These are phyloP conservation scores for Mesorhabditis spiculigera DNA, from an alignment of 2,888 invertebrate species.

Conservation along the genomic window DNA sequence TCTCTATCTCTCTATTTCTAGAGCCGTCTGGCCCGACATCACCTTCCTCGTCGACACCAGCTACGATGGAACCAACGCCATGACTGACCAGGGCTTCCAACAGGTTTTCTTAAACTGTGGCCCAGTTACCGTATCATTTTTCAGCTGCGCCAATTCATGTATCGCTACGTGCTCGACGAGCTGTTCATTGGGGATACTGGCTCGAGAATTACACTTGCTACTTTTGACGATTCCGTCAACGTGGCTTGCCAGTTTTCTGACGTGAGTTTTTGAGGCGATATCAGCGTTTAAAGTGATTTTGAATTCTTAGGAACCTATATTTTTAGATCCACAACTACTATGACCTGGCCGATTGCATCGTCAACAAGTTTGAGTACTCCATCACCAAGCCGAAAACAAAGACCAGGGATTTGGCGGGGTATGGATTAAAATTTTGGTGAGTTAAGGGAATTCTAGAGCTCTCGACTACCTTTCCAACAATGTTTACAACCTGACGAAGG, in stretches of 20 bases:
- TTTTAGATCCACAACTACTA: constrained; percentile 5
- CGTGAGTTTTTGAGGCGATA: background rate
- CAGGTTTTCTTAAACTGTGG: background rate
- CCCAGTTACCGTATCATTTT: background rate
- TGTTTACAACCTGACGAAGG: background rate
- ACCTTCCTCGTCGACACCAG: constrained; percentile 5
- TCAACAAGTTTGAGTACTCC: background rate
- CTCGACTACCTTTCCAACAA: background rate
- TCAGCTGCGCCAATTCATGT: background rate
- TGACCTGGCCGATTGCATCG: background rate
- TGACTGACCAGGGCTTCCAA: background rate
- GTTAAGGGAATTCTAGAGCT: background rate
- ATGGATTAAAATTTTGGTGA: background rate
- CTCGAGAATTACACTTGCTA: background rate
- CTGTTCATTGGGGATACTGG: background rate
- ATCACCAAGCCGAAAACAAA: background rate
- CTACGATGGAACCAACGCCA: background rate
- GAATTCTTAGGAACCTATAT: background rate
- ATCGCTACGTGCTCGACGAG: background rate
- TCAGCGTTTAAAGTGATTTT: background rate
- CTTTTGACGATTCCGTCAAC: background rate
- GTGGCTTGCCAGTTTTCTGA: constrained; percentile 1
- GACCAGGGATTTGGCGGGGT: background rate
- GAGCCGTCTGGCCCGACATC: background rate
- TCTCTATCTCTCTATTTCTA: too few relatives aligned